Percentiles rank a stretch among this genome's conserved stretches.
These are phyloP conservation scores for Montipora capitata DNA, from an alignment of 92 coral and sea anemone species.

Conservation along the genomic window DNA sequence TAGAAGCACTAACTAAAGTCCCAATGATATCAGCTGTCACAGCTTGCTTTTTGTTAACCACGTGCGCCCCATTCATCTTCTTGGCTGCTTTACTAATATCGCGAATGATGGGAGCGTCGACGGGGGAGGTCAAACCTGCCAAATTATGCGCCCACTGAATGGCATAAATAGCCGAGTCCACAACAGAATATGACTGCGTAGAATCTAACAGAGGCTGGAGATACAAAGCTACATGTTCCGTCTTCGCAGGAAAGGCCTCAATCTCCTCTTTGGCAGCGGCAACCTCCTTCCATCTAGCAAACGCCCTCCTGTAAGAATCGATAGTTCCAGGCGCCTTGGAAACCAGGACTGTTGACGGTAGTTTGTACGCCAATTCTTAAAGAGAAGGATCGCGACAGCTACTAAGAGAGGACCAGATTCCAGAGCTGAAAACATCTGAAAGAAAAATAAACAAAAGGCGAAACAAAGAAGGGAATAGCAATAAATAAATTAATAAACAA, in stretches of 20 bases:
- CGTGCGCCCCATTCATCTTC: conserved; percentile 31
- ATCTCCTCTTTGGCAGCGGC: no score
- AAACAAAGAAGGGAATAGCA: not conserved
- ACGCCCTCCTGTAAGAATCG: not conserved
- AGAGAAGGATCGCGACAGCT: not conserved
- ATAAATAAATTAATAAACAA: not conserved
- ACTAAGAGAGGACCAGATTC: not conserved
- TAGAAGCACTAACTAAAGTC: conserved; percentile 3
- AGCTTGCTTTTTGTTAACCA: conserved; percentile 49
- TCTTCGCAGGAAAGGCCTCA: no score
- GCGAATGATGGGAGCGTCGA: not conserved
- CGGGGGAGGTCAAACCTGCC: no score
- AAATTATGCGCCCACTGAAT: no score
- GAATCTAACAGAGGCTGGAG: no score
- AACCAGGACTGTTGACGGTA: not conserved
- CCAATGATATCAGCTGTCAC: conserved; percentile 41
- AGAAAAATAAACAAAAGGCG: not conserved
- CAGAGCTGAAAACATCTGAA: not conserved
- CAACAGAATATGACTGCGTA: no score
- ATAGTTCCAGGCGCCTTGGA: conserved; percentile 21
- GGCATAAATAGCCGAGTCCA: no score
- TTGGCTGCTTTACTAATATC: not conserved
- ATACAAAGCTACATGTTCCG: no score
- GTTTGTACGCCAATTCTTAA: not conserved
- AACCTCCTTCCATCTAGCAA: no score